Evolutionary conservation across 2,888 invertebrate species (phyloP).

Genomic region (Operophtera brumata): DNA sequence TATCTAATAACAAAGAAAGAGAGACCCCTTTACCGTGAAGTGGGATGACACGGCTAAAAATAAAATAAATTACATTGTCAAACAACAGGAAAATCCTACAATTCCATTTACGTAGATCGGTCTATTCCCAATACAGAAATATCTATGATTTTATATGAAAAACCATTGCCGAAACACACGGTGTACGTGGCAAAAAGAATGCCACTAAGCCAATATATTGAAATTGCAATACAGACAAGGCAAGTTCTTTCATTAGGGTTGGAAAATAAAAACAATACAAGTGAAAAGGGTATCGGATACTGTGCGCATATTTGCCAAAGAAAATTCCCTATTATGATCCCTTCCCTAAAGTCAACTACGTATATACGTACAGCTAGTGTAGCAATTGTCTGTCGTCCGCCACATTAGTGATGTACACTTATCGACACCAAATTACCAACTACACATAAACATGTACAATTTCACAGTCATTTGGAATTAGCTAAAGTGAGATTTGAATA

Average conservation of each 20-base stretch:
- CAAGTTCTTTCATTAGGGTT: slow-evolving; percentile 78
- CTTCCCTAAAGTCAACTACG: slow-evolving; percentile 71
- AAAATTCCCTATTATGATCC: slow-evolving; percentile 78
- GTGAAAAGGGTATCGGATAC: slow-evolving; percentile 77
- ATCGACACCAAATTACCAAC: slow-evolving; percentile 37
- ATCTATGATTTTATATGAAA: slow-evolving; percentile 38
- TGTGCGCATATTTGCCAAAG: slow-evolving; percentile 71
- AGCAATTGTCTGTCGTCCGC: slow-evolving; percentile 67
- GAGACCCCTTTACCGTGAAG: too few species aligned
- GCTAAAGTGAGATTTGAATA: slow-evolving; percentile 35
- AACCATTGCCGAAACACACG: slow-evolving; percentile 38
- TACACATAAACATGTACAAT: slow-evolving; percentile 18
- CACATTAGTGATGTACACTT: slow-evolving; percentile 37
- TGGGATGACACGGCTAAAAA: too few species aligned
- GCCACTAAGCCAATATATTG: slow-evolving; percentile 63
- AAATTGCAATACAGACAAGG: slow-evolving; percentile 69
- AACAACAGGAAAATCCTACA: slow-evolving; percentile 15
- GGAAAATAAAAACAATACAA: slow-evolving; percentile 79
- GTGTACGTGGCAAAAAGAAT: slow-evolving; percentile 44
- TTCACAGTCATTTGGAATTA: slow-evolving; percentile 26
- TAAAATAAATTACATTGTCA: too few species aligned
- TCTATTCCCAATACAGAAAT: slow-evolving; percentile 35
- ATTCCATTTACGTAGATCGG: slow-evolving; percentile 17
- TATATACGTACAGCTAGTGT: slow-evolving; percentile 64
- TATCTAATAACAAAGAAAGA: too few species aligned